A percentile compares a stretch with the other conserved stretches of the same genome.
These are phyloP conservation scores for Acanthopleura granulata DNA, from an alignment of 2,888 invertebrate species.

Conservation along the genomic window DNA sequence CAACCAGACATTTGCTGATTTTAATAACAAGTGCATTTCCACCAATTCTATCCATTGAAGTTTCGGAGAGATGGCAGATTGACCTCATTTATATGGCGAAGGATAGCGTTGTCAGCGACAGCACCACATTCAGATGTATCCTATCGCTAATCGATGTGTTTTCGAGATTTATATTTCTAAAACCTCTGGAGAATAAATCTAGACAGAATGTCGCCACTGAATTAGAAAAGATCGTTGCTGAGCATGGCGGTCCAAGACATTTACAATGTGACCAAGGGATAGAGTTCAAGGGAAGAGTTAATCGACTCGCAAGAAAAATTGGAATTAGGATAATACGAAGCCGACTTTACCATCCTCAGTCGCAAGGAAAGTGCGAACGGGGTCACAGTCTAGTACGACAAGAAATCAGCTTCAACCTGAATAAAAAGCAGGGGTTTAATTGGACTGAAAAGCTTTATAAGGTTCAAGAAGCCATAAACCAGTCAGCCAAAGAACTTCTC, in stretches of 20 bases:
- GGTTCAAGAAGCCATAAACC: neutral
- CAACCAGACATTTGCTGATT: neutral
- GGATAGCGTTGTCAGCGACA: neutral
- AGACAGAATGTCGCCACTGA: neutral
- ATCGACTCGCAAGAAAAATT: neutral
- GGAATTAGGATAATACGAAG: conserved; percentile 15
- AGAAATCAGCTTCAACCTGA: conserved; percentile 9
- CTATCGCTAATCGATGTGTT: conserved; percentile 25
- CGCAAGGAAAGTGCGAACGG: conserved; percentile 27
- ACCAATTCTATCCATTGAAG: neutral
- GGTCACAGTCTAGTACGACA: conserved; percentile 21
- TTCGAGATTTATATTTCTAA: conserved; percentile 20
- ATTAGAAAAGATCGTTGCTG: conserved; percentile 1
- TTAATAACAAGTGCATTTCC: neutral
- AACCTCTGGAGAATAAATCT: conserved; percentile 16
- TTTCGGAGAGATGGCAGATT: conserved; percentile 13
- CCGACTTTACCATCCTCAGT: conserved; percentile 27
- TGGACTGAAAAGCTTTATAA: too few species aligned
- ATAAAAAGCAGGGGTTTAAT: too few species aligned
- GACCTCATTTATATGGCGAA: conserved; percentile 24
- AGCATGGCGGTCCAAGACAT: conserved; percentile 16
- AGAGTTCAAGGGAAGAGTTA: conserved; percentile 19
- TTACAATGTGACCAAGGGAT: conserved; percentile 20
- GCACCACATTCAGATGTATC: conserved; percentile 22
- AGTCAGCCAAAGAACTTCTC: neutral